These are phyloP conservation scores for Pterobdella sp. DNA, from an alignment of 2,888 invertebrate species.

Conservation along the genomic window DNA sequence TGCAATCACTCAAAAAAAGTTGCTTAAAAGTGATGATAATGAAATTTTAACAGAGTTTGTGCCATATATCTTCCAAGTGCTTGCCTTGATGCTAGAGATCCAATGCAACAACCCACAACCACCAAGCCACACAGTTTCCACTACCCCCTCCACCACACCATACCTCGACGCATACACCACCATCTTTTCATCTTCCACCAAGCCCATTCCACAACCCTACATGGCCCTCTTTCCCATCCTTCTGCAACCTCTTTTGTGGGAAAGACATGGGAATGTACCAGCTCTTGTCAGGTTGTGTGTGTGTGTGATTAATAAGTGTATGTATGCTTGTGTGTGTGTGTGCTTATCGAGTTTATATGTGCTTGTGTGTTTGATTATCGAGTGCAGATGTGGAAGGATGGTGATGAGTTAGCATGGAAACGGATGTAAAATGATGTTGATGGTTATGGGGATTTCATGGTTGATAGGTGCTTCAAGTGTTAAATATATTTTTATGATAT, in stretches of 20 bases:
- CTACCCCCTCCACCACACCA: constrained; percentile 60
- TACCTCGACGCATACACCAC: constrained; percentile 75
- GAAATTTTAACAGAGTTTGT: constrained; percentile 68
- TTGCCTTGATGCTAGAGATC: constrained; percentile 75
- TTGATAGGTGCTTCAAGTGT: neutral
- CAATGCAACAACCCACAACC: constrained; percentile 57
- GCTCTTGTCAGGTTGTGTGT: constrained; percentile 66
- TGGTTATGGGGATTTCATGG: neutral
- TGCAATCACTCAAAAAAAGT: neutral
- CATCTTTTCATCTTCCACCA: constrained; percentile 71
- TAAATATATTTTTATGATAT: neutral
- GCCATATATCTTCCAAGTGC: constrained; percentile 95
- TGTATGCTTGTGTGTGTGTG: neutral
- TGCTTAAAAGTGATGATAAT: neutral
- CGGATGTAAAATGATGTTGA: neutral
- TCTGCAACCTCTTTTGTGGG: constrained; percentile 83
- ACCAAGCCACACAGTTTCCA: constrained; percentile 79
- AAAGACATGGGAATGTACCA: constrained; percentile 82
- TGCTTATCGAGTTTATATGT: neutral
- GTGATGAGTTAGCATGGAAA: too few species aligned
- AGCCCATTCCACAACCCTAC: constrained; percentile 66
- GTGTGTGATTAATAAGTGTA: neutral
- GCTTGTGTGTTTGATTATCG: neutral
- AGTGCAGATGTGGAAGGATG: too few species aligned
- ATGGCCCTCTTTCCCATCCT: constrained; percentile 81